Percentiles rank a stretch among this genome's conserved stretches.
These are phyloP conservation scores for Lasiurus borealis DNA, from an alignment of 2,113 vertebrate species.

Conservation along the genomic window DNA sequence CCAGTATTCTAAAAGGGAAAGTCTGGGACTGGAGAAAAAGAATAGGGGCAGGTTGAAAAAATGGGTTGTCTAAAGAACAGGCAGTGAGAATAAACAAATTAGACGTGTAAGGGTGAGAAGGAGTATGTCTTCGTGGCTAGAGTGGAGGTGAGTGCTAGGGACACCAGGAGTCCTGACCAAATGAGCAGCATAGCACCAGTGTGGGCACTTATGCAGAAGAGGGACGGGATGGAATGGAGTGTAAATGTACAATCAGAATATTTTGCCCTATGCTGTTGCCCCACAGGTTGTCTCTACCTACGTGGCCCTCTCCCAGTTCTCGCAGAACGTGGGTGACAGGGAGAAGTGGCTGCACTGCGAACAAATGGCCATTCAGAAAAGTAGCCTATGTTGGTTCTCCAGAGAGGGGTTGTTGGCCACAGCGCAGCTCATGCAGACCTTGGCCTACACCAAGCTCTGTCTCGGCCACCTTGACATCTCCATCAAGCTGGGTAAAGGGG, in stretches of 20 bases:
- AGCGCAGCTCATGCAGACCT: conserved; percentile 65
- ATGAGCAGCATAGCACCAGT: not conserved
- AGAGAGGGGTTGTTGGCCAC: conserved; percentile 58
- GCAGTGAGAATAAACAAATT: not conserved
- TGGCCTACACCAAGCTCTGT: conserved; percentile 74
- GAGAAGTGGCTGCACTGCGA: conserved; percentile 63
- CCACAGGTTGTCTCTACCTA: conserved; percentile 67
- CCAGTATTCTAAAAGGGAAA: not conserved
- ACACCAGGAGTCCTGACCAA: not conserved
- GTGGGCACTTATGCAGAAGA: not conserved
- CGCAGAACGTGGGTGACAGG: conserved; percentile 59
- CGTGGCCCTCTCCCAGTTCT: conserved; percentile 72
- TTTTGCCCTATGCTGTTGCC: not conserved
- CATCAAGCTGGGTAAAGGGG: conserved; percentile 65
- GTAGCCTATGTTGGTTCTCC: conserved; percentile 45
- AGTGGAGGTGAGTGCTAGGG: not conserved
- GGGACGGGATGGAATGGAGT: not conserved
- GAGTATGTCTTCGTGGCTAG: not conserved
- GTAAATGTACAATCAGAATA: not conserved
- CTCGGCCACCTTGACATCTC: conserved; percentile 69
- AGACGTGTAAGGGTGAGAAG: not conserved
- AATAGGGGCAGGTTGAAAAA: not conserved
- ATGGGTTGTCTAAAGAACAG: not conserved
- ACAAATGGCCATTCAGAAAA: conserved; percentile 71
- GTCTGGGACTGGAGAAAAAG: not conserved